A percentile compares a stretch with the other conserved stretches of the same genome.
These are phyloP conservation scores for Lysandra coridon DNA, from an alignment of 2,888 invertebrate species.

Conservation along the genomic window DNA sequence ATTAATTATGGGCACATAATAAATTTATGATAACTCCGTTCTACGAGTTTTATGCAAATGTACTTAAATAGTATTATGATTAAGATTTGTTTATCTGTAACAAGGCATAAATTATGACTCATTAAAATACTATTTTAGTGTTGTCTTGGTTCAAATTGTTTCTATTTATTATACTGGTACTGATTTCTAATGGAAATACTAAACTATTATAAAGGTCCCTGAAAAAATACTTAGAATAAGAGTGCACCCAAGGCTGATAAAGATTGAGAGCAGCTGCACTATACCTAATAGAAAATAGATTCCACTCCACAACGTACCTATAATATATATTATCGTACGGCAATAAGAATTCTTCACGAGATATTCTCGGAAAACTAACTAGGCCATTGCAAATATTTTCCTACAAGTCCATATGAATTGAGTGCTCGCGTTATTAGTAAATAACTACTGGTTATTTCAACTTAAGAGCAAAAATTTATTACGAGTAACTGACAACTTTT, in stretches of 20 bases:
- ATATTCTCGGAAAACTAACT: background rate
- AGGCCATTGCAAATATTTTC: slow-evolving; percentile 9
- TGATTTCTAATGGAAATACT: background rate
- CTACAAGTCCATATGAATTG: background rate
- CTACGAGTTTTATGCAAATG: slow-evolving; percentile 15
- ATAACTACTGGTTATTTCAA: background rate
- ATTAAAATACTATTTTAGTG: background rate
- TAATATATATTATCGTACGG: background rate
- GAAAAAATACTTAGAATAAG: background rate
- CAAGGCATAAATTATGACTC: background rate
- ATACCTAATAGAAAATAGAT: background rate
- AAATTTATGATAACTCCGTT: slow-evolving; percentile 12
- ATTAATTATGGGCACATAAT: slow-evolving; percentile 19
- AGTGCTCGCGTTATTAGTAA: background rate
- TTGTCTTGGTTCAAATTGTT: background rate
- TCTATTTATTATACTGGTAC: background rate
- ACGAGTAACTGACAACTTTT: background rate
- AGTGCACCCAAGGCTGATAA: background rate
- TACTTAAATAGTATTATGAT: slow-evolving; percentile 11
- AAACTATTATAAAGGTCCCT: background rate
- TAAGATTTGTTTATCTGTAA: slow-evolving; percentile 1
- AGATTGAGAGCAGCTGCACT: background rate
- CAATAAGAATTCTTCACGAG: slow-evolving; percentile 2
- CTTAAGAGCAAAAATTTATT: background rate
- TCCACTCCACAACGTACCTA: background rate